Base-by-base conservation (phyloP, 2,888 invertebrate species). In the Eupithecia dodoneata region DNA sequence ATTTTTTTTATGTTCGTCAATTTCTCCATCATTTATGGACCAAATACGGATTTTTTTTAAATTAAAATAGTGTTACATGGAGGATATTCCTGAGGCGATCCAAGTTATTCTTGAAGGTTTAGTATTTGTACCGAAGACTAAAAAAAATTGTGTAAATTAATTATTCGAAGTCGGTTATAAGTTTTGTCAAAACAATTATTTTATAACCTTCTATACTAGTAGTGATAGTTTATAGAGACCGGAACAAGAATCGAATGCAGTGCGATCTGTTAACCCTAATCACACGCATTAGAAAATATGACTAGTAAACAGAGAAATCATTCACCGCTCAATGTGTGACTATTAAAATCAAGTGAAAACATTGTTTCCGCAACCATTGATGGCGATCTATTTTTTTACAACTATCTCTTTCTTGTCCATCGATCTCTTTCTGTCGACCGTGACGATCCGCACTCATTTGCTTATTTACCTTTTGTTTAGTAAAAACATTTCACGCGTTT, bases 221-320 rank as follows among this genome's bases (percentile, higher is more conserved):
- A 76, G 71, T 42, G 74, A 73, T 76, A 67, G 69, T 80, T 80
- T 75, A 78, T 76, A 79, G 49, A 69, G 72, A 15, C 80, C 75
- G 76, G 74, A 76, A 75, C 79, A 79, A 75, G 67, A 70, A 76
- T 82, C 76, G 80, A 81, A 81, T 76, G 80, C 79, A 82, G 77
- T 73, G 78, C 84, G 85, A 86, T 88, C 85, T 84, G 82, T 81
- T 90, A 87, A 89, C 90, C 90, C 85, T 90, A 89, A 90, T 90
- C 87, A 88, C 89, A 88, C 85, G 85, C 87, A 87, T 86, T 89
- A 88, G 89, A 89, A 70, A 89, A 89, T 88, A 88, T 85, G 83
- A 82, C 87, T 85, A 81, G 84, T 82, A 88, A 86, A 86, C 84
- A 86, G 85, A 89, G 88, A 89, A 89, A 90, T 84, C 86, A 81